These are phyloP conservation scores for Falco punctatus DNA, from an alignment of 2,113 vertebrate genomes.

Conservation along the genomic window DNA sequence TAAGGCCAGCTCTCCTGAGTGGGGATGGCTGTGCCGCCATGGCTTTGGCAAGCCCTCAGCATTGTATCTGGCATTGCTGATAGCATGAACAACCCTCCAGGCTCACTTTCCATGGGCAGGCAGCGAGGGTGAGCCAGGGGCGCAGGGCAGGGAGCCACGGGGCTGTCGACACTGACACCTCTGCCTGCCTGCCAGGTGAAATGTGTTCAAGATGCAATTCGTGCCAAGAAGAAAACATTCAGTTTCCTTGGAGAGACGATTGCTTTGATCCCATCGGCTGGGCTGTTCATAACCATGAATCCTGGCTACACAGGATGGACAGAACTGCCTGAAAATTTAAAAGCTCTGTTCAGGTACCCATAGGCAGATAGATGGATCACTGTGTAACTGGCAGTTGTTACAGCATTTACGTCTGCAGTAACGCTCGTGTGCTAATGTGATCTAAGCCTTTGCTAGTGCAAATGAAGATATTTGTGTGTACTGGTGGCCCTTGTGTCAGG, in stretches of 20 bases:
- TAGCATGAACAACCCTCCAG: not conserved
- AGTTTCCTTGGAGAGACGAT: conserved; percentile 75
- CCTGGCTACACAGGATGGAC: conserved; percentile 77
- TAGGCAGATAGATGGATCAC: accelerated
- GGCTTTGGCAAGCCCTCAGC: not conserved
- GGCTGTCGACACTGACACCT: not conserved
- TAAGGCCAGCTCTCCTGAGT: not conserved
- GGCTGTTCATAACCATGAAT: conserved; percentile 83
- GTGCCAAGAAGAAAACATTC: conserved; percentile 73
- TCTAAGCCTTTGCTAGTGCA: not conserved
- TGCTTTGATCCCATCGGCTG: conserved; percentile 57
- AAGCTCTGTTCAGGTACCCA: conserved; percentile 78
- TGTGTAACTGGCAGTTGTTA: not conserved
- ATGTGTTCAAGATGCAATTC: conserved; percentile 77
- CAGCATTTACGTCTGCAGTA: accelerated
- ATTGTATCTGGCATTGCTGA: not conserved
- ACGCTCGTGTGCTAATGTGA: accelerated
- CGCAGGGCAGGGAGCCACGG: not conserved
- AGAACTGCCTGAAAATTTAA: conserved; percentile 77
- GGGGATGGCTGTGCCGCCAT: not conserved
- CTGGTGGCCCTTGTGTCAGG: not conserved
- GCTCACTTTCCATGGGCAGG: accelerated
- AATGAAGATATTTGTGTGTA: accelerated
- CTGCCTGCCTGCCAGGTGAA: conserved; percentile 64
- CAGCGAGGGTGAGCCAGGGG: not conserved